Conservation (phyloP, 1,140 invertebrate species). For the Cyclina sinensis region DNA sequence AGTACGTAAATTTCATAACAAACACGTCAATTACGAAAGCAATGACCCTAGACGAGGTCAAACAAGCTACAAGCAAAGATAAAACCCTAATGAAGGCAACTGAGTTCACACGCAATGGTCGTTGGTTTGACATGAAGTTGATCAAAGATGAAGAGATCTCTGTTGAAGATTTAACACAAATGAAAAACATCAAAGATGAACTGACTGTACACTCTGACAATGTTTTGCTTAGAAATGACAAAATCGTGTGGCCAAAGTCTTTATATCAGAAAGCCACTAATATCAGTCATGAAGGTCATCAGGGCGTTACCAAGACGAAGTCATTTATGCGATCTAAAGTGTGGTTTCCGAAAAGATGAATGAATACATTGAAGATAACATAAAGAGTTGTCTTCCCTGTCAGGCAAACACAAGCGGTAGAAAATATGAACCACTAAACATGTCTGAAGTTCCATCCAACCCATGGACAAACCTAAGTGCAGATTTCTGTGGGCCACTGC, state of each 20-base stretch:
- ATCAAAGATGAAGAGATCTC: not conserved
- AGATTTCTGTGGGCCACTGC: too few species aligned
- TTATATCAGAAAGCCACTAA: too few species aligned
- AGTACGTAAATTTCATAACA: not conserved
- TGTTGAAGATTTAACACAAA: not conserved
- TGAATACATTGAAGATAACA: too few species aligned
- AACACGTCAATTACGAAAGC: not conserved
- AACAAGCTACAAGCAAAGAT: not conserved
- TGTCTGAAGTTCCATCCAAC: too few species aligned
- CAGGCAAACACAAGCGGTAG: too few species aligned
- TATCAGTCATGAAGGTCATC: too few species aligned
- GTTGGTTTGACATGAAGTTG: not conserved
- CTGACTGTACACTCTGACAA: not conserved
- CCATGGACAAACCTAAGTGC: too few species aligned
- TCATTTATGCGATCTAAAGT: too few species aligned
- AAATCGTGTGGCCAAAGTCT: not conserved
- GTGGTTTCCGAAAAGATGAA: too few species aligned
- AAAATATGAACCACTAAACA: too few species aligned
- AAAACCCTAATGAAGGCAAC: constrained; percentile 1
- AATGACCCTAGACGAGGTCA: not conserved
- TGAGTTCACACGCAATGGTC: not conserved
- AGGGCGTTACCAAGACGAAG: too few species aligned
- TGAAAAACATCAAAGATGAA: constrained; percentile 1
- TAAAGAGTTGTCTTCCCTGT: too few species aligned
- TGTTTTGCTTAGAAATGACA: not conserved